These are phyloP conservation scores for Sebastes schlegelii DNA, from an alignment of 2,113 vertebrate species.

Conservation along the genomic window DNA sequence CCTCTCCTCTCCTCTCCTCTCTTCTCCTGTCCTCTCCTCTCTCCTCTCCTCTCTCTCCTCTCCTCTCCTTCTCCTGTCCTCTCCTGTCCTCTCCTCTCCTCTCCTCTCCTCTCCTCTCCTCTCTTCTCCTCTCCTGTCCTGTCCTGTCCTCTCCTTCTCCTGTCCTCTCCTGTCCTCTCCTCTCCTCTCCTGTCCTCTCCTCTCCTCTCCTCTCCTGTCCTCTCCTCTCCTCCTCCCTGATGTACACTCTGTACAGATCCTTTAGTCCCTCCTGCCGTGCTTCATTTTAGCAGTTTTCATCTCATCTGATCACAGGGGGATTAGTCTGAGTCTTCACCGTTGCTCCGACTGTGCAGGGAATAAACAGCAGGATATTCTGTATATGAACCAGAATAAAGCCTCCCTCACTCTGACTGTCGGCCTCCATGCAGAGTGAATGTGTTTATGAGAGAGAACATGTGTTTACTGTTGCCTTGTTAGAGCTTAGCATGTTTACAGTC, in stretches of 20 bases:
- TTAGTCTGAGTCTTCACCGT: conserved; percentile 49
- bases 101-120: neutral
- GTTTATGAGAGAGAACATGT: neutral
- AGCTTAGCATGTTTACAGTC: neutral
- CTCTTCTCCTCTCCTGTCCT: too few relatives aligned
- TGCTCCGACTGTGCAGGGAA: conserved; percentile 43
- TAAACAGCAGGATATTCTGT: conserved; percentile 47
- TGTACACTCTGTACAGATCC: conserved; percentile 5
- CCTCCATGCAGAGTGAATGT: conserved; percentile 19
- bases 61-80: too few relatives aligned
- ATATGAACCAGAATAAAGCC: conserved; percentile 39
- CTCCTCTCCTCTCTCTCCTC: neutral
- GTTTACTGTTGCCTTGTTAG: conserved; percentile 8
- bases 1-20: neutral
- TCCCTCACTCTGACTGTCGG: conserved; percentile 6
- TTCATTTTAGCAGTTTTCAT: conserved; percentile 56
- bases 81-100: neutral
- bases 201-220: neutral
- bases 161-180: neutral
- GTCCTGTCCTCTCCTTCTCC: too few relatives aligned
- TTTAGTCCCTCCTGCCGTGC: conserved; percentile 47
- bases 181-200: neutral
- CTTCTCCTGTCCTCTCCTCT: neutral
- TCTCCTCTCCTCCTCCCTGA: conserved; percentile 2
- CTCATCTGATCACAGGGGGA: conserved; percentile 64